A percentile compares a stretch with the other conserved stretches of the same genome.
Conservation (phyloP, 2,113 vertebrate species). For the Erinaceus europaeus region DNA sequence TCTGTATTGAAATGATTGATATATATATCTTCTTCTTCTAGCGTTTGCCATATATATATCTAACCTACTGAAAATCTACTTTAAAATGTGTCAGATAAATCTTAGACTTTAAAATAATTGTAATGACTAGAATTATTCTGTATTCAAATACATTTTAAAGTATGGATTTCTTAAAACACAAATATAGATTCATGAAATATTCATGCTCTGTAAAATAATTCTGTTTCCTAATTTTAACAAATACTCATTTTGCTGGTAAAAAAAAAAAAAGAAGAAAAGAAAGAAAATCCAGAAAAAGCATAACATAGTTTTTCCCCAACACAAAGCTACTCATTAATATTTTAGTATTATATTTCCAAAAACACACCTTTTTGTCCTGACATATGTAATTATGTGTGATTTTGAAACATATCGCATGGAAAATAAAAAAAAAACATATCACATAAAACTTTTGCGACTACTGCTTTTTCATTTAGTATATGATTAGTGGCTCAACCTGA, state of each 20-base stretch:
- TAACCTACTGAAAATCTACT: neutral
- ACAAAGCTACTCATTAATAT: neutral
- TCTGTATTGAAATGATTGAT: neutral
- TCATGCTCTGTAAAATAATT: conserved; percentile 10
- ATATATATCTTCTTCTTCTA: no score
- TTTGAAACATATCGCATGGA: no score
- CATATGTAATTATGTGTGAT: neutral
- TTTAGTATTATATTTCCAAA: neutral
- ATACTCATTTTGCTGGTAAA: neutral
- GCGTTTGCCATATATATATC: neutral
- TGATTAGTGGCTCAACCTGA: no score
- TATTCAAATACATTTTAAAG: neutral
- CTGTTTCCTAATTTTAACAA: neutral
- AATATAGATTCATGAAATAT: conserved; percentile 1
- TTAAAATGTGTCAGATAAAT: neutral
- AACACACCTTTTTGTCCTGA: neutral
- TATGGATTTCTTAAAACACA: neutral
- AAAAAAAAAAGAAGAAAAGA: neutral
- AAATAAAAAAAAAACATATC: no score
- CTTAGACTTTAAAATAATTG: neutral
- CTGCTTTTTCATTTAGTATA: neutral
- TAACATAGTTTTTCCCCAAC: neutral
- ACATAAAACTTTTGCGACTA: neutral
- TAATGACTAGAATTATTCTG: neutral
- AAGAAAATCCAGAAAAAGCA: neutral